These are phyloP conservation scores for Cryptus armator DNA, from an alignment of 2,888 invertebrate species.

Conservation along the genomic window DNA sequence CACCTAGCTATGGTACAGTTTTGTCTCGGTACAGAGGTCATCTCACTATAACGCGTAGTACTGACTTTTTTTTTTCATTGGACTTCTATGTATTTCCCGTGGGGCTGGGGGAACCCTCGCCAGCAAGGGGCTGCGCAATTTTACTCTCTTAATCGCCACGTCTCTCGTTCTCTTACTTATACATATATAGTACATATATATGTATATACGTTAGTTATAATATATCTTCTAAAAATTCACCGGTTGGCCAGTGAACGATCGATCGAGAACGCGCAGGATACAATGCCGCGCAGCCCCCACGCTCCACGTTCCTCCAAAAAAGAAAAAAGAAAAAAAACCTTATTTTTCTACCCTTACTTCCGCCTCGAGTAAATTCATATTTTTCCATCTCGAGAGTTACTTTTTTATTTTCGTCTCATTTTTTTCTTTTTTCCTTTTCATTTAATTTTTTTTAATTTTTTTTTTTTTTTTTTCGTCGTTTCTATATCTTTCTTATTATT, in stretches of 20 bases:
- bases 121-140: conserved; percentile 59
- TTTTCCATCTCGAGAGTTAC: neutral
- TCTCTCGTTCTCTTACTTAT: neutral
- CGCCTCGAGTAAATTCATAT: neutral
- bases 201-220: conserved; percentile 32
- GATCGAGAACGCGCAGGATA: conserved; percentile 32
- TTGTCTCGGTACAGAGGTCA: conserved; percentile 64
- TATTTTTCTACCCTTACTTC: conserved; percentile 28
- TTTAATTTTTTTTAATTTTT: neutral
- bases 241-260: conserved; percentile 32
- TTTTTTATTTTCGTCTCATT: conserved; percentile 26
- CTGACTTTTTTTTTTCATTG: conserved; percentile 44
- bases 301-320: conserved; percentile 12
- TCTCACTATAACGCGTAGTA: conserved; percentile 62
- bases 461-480: conserved; percentile 8
- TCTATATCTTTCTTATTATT: conserved; percentile 64
- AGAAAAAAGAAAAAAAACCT: conserved; percentile 11
- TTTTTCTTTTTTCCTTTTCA: conserved; percentile 33
- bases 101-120: conserved; percentile 38
- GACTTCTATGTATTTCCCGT: conserved; percentile 64
- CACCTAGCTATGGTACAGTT: conserved; percentile 76
- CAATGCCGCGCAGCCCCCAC: conserved; percentile 30
- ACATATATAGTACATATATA: conserved; percentile 16
- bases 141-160: conserved; percentile 17
- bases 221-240: conserved; percentile 46